A percentile compares a stretch with the other conserved stretches of the same genome.
Conservation (phyloP, 2,888 invertebrate genomes). For the Microplitis deprimator region DNA sequence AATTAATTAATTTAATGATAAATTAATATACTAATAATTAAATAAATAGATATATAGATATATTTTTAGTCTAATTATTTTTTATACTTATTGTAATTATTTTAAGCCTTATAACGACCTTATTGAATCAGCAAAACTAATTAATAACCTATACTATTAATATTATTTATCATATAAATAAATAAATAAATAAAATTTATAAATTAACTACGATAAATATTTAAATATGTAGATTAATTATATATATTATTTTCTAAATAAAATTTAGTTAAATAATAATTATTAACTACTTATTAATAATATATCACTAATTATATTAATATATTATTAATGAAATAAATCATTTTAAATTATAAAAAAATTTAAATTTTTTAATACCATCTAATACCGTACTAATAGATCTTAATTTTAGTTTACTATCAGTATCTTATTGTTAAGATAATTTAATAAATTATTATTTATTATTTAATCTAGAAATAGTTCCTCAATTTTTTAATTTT, state of each 20-base stretch:
- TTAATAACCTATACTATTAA: no score
- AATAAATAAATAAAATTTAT: background rate
- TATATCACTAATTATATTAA: background rate
- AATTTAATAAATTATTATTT: background rate
- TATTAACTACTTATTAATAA: background rate
- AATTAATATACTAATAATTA: no score
- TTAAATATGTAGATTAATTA: background rate
- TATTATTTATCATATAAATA: no score
- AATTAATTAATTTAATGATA: background rate
- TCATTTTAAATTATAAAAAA: background rate
- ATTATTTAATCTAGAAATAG: constrained; percentile 37
- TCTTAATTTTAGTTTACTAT: background rate
- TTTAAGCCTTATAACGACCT: background rate
- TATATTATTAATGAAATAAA: background rate
- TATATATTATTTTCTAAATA: background rate
- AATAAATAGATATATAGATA: no score
- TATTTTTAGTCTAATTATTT: background rate
- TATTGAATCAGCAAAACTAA: background rate
- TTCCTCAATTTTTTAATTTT: no score
- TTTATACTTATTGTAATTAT: background rate
- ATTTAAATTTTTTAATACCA: constrained; percentile 13
- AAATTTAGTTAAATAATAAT: background rate
- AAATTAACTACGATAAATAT: background rate
- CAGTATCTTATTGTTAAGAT: background rate
- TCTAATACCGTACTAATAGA: background rate